phyloP scores from a whole-genome alignment of 2,888 invertebrate genomes.

The Ecdyonurus torrentis region DNA sequence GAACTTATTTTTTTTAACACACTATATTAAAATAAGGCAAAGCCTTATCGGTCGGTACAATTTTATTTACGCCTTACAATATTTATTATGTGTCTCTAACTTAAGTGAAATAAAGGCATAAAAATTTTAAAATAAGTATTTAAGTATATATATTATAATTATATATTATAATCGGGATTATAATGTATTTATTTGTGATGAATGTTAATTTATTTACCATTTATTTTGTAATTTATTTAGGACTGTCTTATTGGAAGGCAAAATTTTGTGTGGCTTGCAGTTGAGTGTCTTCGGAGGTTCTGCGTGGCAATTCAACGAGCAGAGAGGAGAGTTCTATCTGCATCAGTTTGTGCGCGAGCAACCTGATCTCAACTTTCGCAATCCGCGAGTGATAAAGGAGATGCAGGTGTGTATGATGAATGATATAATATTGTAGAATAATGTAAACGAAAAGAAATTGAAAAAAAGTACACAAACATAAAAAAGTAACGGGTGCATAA shows the following conservation, averaged over 20 bases:
- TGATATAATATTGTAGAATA: too few species aligned
- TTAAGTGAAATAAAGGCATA: not conserved
- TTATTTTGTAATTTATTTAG: not conserved
- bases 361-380: constrained; percentile 31
- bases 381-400: constrained; percentile 18
- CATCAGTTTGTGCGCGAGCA: constrained; percentile 28
- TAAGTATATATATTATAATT: not conserved
- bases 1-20: too few species aligned
- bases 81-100: too few species aligned
- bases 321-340: constrained; percentile 26
- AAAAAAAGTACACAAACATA: not conserved
- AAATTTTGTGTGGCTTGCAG: constrained; percentile 8
- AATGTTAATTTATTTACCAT: not conserved
- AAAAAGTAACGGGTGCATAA: too few species aligned
- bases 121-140: not conserved
- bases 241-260: not conserved
- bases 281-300: constrained; percentile 24
- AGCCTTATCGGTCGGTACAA: too few species aligned
- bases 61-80: too few species aligned
- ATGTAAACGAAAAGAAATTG: not conserved
- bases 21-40: not conserved
- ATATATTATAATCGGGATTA: not conserved
- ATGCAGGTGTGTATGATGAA: constrained; percentile 15
- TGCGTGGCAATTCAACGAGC: constrained; percentile 26
- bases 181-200: not conserved